phyloP scores from a whole-genome alignment of 2,888 invertebrate species.

The Cephus pygmeus region DNA sequence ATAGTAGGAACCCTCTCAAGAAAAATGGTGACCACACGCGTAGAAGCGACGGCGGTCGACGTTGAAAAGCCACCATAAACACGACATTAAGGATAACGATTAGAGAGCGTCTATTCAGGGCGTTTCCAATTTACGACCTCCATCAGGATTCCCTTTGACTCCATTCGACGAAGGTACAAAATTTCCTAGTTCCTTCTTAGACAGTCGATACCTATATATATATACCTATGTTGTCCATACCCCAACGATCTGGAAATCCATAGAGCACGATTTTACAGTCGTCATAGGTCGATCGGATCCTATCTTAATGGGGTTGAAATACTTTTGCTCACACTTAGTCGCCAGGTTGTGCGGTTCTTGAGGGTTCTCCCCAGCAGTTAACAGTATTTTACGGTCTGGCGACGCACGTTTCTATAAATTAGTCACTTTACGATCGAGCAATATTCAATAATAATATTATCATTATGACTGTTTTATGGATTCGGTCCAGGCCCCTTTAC shows the following conservation, averaged over 20 bases:
- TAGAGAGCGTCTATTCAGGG: neutral
- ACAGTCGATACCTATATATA: neutral
- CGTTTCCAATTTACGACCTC: neutral
- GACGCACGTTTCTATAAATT: conserved; percentile 43
- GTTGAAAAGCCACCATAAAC: neutral
- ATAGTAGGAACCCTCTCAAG: neutral
- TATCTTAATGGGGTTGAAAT: conserved; percentile 31
- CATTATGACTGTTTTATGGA: conserved; percentile 47
- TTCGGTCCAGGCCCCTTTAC: conserved; percentile 37
- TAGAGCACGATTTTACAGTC: neutral
- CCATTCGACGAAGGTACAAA: neutral
- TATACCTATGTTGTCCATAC: neutral
- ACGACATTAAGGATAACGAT: neutral
- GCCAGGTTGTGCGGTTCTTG: neutral
- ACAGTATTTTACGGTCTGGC: conserved; percentile 34
- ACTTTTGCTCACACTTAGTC: neutral
- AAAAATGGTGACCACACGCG: neutral
- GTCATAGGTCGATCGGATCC: neutral
- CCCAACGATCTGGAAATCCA: neutral
- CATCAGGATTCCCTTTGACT: neutral
- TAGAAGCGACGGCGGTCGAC: neutral
- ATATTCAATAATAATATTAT: conserved; percentile 50
- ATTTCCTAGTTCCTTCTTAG: neutral
- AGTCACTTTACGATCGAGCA: conserved; percentile 42
- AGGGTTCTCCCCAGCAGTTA: conserved; percentile 16